Evolutionary conservation across 2,888 invertebrate genomes (phyloP), one percentile per base, ranked within the genome.

Genomic region (Drosophila atroscutellata): DNA sequence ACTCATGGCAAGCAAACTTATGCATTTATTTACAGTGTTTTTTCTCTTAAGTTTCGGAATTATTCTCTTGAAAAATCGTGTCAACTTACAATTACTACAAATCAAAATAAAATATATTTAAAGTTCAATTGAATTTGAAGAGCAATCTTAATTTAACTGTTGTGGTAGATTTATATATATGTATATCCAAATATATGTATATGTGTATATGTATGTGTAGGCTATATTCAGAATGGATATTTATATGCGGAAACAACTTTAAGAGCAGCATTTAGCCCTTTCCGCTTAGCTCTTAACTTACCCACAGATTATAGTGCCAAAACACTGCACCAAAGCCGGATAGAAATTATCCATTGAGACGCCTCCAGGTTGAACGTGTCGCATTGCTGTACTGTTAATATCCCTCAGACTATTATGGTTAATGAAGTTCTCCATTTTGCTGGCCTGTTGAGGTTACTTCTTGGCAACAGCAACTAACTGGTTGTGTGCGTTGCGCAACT

Each of bases 301-400:
- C 97, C 98, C 98, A 92, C 97, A 97, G 83, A 98, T 93, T 89
- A 98, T 98, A 59, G 98, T 96, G 50, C 96, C 97, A 93, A 99
- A 99, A 92, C 98, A 98, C 94, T 98, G 97, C 76, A 97, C 95
- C 72, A 99, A 93, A 15, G 98, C 98, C 70, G 98, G 97, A 93
- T 98, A 98, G 37, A 99, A 94, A 90, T 98, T 97, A 88, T 97
- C 96, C 89, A 96, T 95, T 28, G 93, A 92, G 49, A 93, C 91
- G 60, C 85, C 83, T 61, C 84, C 81, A 72, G 90, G 85, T 24
- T 89, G 91, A 34, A 62, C 68, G 47, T 61, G 74, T 62, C 61
- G 62, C 47, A 63, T 57, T n/a, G 64, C 66, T 28, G 64, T 30
- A 70, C 50, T 39, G 65, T 24, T 24, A 24, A 24, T 20, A 2